Percentiles rank a stretch among this genome's conserved stretches.
These are phyloP conservation scores for Erebia ligea DNA, from an alignment of 2,888 invertebrate species.

Conservation along the genomic window DNA sequence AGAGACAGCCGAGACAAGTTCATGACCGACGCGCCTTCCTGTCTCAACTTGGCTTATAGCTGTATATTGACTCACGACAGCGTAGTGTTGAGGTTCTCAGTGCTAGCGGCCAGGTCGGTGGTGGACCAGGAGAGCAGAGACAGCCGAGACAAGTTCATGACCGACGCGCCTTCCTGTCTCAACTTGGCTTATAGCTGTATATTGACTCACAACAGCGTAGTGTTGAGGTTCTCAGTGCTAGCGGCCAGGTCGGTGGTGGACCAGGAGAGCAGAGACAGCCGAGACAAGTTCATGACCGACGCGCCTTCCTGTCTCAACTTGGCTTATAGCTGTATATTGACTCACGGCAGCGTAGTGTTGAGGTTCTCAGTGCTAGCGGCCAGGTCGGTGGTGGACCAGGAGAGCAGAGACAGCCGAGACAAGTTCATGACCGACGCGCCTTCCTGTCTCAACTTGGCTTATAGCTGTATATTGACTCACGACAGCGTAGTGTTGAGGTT, in stretches of 20 bases:
- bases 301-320: no score
- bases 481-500: constrained; percentile 81
- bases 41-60: no score
- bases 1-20: constrained; percentile 55
- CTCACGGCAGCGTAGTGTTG: constrained; percentile 69
- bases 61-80: constrained; percentile 56
- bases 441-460: no score
- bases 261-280: constrained; percentile 86
- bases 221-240: constrained; percentile 86
- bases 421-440: no score
- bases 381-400: constrained; percentile 92
- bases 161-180: no score
- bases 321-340: constrained; percentile 28
- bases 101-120: constrained; percentile 89
- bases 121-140: constrained; percentile 90
- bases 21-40: no score
- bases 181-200: no score
- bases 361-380: constrained; percentile 88
- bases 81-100: constrained; percentile 84
- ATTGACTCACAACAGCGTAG: constrained; percentile 62
- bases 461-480: constrained; percentile 46
- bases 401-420: constrained; percentile 77
- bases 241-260: constrained; percentile 91
- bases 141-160: no score
- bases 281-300: no score